phyloP scores from a whole-genome alignment of 1,140 invertebrate species.

The Aculops lycopersici region DNA sequence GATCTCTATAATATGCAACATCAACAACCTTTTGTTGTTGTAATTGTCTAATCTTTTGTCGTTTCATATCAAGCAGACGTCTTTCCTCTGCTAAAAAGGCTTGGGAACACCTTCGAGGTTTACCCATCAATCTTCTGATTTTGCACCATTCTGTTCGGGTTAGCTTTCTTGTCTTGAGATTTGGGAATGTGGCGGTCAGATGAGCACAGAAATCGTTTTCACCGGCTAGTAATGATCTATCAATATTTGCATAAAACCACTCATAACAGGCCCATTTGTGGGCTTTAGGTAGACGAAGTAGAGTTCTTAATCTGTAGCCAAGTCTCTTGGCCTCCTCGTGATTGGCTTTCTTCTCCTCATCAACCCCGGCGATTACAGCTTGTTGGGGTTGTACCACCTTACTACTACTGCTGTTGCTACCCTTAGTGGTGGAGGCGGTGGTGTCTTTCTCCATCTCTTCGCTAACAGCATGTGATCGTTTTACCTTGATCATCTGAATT shows the following conservation, averaged over 20 bases:
- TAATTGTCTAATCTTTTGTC: constrained; percentile 62
- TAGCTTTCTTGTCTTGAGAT: constrained; percentile 47
- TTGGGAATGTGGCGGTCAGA: constrained; percentile 69
- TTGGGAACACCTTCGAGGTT: constrained; percentile 35
- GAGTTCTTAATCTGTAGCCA: constrained; percentile 57
- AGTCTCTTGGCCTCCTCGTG: constrained; percentile 53
- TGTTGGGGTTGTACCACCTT: no score
- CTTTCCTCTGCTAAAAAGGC: constrained; percentile 87
- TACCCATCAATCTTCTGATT: constrained; percentile 78
- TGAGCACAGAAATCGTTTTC: constrained; percentile 90
- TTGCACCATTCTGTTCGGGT: constrained; percentile 78
- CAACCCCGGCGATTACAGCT: no score
- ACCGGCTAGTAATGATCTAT: constrained; percentile 63
- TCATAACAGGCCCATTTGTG: constrained; percentile 98
- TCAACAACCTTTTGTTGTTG: constrained; percentile 74
- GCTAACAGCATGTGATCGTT: no score
- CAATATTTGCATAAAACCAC: constrained; percentile 95
- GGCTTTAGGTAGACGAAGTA: constrained; percentile 89
- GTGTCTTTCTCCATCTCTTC: no score
- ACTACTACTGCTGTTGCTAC: no score
- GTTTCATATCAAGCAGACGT: constrained; percentile 49
- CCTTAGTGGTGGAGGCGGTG: no score
- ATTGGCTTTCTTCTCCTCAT: no score
- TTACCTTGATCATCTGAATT: no score
- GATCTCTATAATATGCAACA: constrained; percentile 40